A percentile compares a stretch with the other conserved stretches of the same genome.
These are phyloP conservation scores for Cephalopachus bancanus DNA, from an alignment of 2,797 vertebrate genomes.

Conservation along the genomic window DNA sequence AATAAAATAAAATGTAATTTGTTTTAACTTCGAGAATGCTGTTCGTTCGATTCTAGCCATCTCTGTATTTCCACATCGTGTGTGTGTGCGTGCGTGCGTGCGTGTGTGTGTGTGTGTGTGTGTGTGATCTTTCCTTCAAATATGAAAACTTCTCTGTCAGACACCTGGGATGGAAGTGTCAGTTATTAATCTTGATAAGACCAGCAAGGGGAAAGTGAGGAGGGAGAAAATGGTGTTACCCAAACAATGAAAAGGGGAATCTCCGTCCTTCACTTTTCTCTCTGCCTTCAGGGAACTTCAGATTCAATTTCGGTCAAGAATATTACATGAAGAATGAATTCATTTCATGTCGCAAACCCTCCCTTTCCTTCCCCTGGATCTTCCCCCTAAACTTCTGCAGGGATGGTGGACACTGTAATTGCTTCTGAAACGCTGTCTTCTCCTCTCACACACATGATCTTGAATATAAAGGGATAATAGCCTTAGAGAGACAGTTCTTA, in stretches of 20 bases:
- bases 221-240: background rate
- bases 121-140: background rate
- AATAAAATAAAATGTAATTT: no score
- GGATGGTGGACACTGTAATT: background rate
- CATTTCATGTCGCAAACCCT: background rate
- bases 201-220: background rate
- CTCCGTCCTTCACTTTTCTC: background rate
- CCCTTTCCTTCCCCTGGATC: background rate
- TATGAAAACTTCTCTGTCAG: background rate
- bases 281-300: background rate
- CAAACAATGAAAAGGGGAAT: background rate
- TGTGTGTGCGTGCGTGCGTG: background rate
- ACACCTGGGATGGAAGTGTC: background rate
- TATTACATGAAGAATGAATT: background rate
- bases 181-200: background rate
- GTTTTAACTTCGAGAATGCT: slow-evolving; percentile 24
- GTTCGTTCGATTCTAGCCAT: slow-evolving; percentile 23
- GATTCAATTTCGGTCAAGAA: slow-evolving; percentile 1
- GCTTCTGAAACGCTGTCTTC: background rate
- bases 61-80: slow-evolving; percentile 3
- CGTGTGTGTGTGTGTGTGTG: background rate
- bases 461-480: background rate
- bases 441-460: background rate
- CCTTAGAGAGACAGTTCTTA: background rate
- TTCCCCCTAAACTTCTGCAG: background rate